Base-by-base conservation (phyloP, 2,888 invertebrate species). In the Craniophora ligustri region DNA sequence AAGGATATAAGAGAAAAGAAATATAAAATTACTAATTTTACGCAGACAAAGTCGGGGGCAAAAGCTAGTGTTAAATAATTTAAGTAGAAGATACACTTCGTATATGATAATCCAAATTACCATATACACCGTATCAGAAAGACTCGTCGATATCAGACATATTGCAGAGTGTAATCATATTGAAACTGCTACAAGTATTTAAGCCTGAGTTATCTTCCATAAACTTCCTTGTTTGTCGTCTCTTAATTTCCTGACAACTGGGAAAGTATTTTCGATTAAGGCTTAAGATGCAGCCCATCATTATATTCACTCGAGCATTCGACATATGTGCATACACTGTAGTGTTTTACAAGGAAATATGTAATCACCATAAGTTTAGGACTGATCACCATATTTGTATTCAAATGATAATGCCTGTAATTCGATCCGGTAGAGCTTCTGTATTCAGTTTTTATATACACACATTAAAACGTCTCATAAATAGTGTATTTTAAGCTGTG, bases 301-400 rank as follows among this genome's bases (percentile, higher is more conserved):
- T 50, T 36, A 36, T 18, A 14, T 26, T 19, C 11, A 8, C 35
- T 45, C 5, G 6, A 8, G 38, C 19, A 40, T 21, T 32, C 4
- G 2, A 14, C n/a, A 6, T 28, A n/a, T n/a, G n/a, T n/a, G n/a
- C 6, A 14, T 10, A 32, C 3, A 8, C 7, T 21, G 26, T 28
- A 14, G 8, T 39, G 18, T 42, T 31, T 46, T 11, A 40, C 11
- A 5, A 28, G 2, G 6, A 14, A 10, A 8, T 21, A 2, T 34
- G 23, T 11, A 56, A 69, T 73, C 8, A 55, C n/a, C 50, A 66
- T 50, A 49, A 39, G n/a, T 40, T 44, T 38, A 23, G 10, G n/a
- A 6, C 5, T 46, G 28, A 7, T 13, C 7, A 16, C 16, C 34
- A 23, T 60, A 30, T 45, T 51, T 31, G 18, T 26, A 23, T 60